Evolutionary conservation across 2,113 vertebrate species (phyloP).

Genomic region (Nanorana parkeri): DNA sequence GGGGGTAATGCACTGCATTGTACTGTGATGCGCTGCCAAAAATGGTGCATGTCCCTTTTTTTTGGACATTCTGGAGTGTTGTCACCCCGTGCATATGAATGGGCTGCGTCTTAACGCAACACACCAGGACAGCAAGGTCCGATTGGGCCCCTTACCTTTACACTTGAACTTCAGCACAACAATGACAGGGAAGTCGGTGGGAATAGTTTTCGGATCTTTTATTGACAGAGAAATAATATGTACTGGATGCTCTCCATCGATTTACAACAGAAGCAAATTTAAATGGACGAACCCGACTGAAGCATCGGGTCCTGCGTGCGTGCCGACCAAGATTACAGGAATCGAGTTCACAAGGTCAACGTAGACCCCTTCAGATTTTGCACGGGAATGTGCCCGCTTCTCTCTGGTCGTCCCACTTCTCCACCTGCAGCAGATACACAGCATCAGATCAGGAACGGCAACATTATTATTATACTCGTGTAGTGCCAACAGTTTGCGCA

Average conservation of each 20-base stretch:
- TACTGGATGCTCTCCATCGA: neutral
- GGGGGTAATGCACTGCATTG: too few species aligned
- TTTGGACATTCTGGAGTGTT: too few species aligned
- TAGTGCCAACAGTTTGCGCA: too few species aligned
- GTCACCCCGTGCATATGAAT: too few species aligned
- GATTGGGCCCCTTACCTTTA: too few species aligned
- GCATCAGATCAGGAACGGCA: neutral
- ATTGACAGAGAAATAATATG: conserved; percentile 35
- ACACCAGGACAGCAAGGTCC: too few species aligned
- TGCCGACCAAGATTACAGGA: neutral
- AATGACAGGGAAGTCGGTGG: too few species aligned
- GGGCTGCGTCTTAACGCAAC: too few species aligned
- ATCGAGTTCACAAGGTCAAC: neutral
- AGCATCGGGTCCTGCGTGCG: neutral
- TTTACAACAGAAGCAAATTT: neutral
- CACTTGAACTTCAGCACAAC: too few species aligned
- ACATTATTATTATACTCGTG: too few species aligned
- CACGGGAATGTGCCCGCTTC: conserved; percentile 1
- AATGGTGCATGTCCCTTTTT: too few species aligned
- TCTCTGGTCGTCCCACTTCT: conserved; percentile 48
- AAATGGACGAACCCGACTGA: neutral
- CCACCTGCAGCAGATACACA: neutral
- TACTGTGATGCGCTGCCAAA: too few species aligned
- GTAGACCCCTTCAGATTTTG: conserved; percentile 6
- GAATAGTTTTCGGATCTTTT: neutral